These are phyloP conservation scores for Tubulanus polymorphus DNA, from an alignment of 2,888 invertebrate genomes.

Conservation along the genomic window DNA sequence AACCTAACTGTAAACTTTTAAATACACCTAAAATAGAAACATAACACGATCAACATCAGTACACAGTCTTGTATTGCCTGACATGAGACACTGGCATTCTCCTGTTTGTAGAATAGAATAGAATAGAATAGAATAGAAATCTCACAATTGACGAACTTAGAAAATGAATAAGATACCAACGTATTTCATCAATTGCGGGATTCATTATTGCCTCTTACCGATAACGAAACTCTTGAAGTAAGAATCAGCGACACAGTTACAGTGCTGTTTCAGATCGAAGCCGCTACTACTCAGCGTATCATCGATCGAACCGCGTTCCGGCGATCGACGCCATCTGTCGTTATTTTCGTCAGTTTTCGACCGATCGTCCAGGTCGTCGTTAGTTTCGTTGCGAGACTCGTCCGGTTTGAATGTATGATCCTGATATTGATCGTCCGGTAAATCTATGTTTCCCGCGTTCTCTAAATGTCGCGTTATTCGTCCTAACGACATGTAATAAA, in stretches of 20 bases:
- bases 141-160: too few species aligned
- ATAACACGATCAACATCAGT: too few species aligned
- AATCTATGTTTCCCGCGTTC: background rate
- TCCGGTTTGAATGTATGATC: background rate
- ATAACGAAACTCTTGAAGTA: constrained; percentile 64
- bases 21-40: constrained; percentile 37
- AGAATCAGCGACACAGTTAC: constrained; percentile 60
- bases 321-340: constrained; percentile 17
- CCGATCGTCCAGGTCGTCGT: background rate
- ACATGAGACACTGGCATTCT: too few species aligned
- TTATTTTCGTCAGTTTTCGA: constrained; percentile 6
- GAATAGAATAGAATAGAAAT: too few species aligned
- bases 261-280: constrained; percentile 59
- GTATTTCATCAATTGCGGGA: too few species aligned
- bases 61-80: too few species aligned
- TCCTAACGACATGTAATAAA: background rate
- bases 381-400: background rate
- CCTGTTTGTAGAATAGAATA: too few species aligned
- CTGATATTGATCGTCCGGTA: background rate
- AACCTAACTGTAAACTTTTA: constrained; percentile 62
- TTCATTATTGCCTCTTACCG: constrained; percentile 32
- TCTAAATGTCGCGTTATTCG: background rate
- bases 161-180: too few species aligned
- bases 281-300: constrained; percentile 25
- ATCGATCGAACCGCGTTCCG: constrained; percentile 35